phyloP scores from a whole-genome alignment of 2,888 invertebrate genomes.

The Tachina fera region DNA sequence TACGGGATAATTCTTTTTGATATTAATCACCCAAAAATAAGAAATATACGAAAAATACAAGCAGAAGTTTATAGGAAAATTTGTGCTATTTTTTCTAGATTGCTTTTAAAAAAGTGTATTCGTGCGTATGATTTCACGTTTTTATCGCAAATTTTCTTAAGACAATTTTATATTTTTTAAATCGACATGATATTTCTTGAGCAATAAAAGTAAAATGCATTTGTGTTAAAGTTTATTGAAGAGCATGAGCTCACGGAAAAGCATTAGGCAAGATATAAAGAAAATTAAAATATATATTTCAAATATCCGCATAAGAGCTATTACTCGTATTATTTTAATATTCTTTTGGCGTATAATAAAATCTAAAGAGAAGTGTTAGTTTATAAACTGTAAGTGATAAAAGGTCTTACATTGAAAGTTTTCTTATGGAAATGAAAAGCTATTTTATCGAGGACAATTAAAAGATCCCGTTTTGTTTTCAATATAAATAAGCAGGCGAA shows the following conservation, averaged over 20 bases:
- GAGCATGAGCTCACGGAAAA: not conserved
- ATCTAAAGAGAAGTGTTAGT: no score
- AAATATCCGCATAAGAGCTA: not conserved
- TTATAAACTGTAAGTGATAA: no score
- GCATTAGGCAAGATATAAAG: not conserved
- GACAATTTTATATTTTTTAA: constrained; percentile 30
- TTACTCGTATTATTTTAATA: not conserved
- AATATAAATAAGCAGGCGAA: no score
- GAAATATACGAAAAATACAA: constrained; percentile 9
- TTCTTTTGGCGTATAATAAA: not conserved
- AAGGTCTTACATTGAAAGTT: no score
- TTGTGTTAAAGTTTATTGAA: not conserved
- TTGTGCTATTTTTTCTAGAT: constrained; percentile 31
- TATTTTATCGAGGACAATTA: no score
- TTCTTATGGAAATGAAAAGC: no score
- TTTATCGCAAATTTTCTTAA: constrained; percentile 44
- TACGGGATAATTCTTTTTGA: constrained; percentile 69
- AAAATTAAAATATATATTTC: not conserved
- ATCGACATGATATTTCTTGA: not conserved
- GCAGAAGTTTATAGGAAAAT: constrained; percentile 9
- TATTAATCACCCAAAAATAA: constrained; percentile 61
- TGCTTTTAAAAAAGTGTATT: constrained; percentile 41
- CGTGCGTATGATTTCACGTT: constrained; percentile 65
- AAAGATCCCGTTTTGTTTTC: no score
- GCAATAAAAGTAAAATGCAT: constrained; percentile 26